These are phyloP conservation scores for Nymphalis polychloros DNA, from an alignment of 2,888 invertebrate species.

Conservation along the genomic window DNA sequence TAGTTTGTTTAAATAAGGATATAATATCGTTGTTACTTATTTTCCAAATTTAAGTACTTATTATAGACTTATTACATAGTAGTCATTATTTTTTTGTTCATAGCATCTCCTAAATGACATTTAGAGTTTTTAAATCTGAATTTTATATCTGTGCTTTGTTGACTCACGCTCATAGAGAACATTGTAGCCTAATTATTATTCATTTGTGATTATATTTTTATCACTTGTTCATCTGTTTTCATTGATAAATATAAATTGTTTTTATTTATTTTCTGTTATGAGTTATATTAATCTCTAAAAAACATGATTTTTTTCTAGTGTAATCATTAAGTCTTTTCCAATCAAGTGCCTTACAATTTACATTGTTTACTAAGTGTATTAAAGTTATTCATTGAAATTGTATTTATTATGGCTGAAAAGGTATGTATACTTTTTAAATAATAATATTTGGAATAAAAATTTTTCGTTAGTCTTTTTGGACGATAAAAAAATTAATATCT, in stretches of 20 bases:
- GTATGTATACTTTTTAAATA: slow-evolving; percentile 18
- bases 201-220: slow-evolving; percentile 1
- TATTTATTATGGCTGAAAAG: slow-evolving; percentile 31
- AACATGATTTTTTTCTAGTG: slow-evolving; percentile 8
- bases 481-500: slow-evolving; percentile 23
- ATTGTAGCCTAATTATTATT: not conserved
- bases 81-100: not conserved
- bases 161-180: slow-evolving; percentile 19
- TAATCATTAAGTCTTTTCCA: not conserved
- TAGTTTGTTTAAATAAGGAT: too few relatives aligned
- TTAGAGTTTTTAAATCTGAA: slow-evolving; percentile 16
- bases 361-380: slow-evolving; percentile 10
- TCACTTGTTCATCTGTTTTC: slow-evolving; percentile 23
- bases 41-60: too few relatives aligned
- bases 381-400: slow-evolving; percentile 5
- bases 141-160: slow-evolving; percentile 16
- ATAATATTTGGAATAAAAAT: slow-evolving; percentile 12
- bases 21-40: too few relatives aligned
- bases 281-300: slow-evolving; percentile 12
- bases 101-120: slow-evolving; percentile 11
- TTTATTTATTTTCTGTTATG: slow-evolving; percentile 21
- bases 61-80: not conserved
- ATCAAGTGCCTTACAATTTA: slow-evolving; percentile 22
- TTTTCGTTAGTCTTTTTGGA: slow-evolving; percentile 1
- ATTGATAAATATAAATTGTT: slow-evolving; percentile 30